Percentiles rank a stretch among this genome's conserved stretches.
Evolutionary conservation across 2,113 vertebrate genomes (phyloP).

Genomic region (Illadopsis cleaveri): DNA sequence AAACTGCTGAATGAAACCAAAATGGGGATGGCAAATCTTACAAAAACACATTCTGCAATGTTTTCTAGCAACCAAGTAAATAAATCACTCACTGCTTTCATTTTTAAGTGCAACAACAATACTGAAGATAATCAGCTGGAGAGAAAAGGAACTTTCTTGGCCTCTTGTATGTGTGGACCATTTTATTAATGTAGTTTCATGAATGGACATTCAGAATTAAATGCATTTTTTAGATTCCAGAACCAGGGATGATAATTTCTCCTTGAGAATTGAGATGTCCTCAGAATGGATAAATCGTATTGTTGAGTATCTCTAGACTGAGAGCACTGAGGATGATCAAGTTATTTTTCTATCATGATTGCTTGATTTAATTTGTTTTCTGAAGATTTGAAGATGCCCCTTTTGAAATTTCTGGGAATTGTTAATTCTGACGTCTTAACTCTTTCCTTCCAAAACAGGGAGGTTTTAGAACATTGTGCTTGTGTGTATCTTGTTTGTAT

Average conservation of each 20-base stretch:
- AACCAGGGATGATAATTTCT: background rate
- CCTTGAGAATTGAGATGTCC: background rate
- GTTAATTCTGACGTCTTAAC: background rate
- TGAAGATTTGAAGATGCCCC: background rate
- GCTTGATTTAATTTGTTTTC: background rate
- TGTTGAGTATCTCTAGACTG: background rate
- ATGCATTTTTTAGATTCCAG: background rate
- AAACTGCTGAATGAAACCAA: background rate
- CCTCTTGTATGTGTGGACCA: background rate
- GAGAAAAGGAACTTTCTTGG: background rate
- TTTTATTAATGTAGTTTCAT: background rate
- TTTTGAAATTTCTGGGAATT: background rate
- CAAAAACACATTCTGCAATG: background rate
- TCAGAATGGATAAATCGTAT: background rate
- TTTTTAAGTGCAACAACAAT: background rate
- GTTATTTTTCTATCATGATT: background rate
- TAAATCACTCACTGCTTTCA: background rate
- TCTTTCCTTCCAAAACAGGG: background rate
- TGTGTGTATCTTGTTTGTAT: background rate
- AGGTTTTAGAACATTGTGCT: background rate
- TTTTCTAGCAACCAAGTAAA: background rate
- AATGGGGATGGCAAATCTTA: background rate
- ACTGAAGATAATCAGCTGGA: background rate
- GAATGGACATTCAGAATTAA: background rate
- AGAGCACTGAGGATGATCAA: background rate